A percentile compares a stretch with the other conserved stretches of the same genome.
Evolutionary conservation across 2,797 vertebrate genomes (phyloP).

Genomic region (Anguilla marmorata): DNA sequence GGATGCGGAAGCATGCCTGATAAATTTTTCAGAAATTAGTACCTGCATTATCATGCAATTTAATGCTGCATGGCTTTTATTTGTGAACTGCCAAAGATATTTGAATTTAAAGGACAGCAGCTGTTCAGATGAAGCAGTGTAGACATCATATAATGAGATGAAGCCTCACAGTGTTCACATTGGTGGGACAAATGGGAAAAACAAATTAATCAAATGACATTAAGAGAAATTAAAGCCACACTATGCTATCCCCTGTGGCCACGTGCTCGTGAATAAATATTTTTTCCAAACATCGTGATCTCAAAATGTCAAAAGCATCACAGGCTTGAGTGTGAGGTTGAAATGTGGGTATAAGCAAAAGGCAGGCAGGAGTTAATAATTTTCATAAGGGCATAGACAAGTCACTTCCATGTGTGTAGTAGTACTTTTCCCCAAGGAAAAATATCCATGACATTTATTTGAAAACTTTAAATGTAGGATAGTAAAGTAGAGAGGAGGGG

Average conservation of each 20-base stretch:
- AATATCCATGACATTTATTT: not conserved
- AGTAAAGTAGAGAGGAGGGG: too few species aligned
- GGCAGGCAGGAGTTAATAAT: not conserved
- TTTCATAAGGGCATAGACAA: not conserved
- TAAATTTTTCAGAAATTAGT: not conserved
- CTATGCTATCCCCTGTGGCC: not conserved
- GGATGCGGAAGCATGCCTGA: not conserved
- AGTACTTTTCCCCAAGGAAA: not conserved
- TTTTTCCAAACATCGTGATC: constrained; percentile 10
- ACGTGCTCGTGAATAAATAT: constrained; percentile 10
- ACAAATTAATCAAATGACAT: not conserved
- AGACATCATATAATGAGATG: not conserved
- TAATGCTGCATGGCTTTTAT: not conserved
- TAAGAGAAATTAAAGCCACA: constrained; percentile 14
- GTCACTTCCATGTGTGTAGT: not conserved
- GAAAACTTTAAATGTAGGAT: not conserved
- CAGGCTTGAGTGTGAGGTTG: not conserved
- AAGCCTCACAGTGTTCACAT: not conserved
- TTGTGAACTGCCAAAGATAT: not conserved
- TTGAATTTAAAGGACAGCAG: not conserved
- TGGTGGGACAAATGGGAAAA: not conserved
- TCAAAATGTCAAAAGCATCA: constrained; percentile 24
- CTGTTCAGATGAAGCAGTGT: not conserved
- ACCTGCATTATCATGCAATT: not conserved
- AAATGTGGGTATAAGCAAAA: not conserved